Evolutionary conservation across 2,888 invertebrate genomes (phyloP), one percentile per base, ranked within the genome.

Genomic region (Drosophila heteroneura): DNA sequence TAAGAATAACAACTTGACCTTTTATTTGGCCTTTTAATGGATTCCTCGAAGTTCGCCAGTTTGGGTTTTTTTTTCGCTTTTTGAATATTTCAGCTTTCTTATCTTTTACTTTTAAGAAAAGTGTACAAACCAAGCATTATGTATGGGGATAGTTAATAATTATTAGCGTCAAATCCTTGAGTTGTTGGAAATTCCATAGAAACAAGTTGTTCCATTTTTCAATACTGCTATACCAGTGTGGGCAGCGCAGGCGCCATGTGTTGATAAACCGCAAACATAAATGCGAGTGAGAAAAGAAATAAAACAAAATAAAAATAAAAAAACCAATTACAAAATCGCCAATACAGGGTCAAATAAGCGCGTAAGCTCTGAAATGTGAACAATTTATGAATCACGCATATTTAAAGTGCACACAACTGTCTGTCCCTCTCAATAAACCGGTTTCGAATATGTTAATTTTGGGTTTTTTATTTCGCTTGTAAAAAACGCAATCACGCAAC

Each of bases 261-360:
- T 65, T 73, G 53, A 66, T 66, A 52, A 65, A 41, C 51, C 22
- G 61, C 52, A 71, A 71, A 61, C 71, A 69, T 41, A 32, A 51
- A 77, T 67, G 44, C 56, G 58, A 37, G 30, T 28, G 44, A 22
- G 47, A 67, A 53, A 58, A 37, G 54, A 58, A 35, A 32, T 22
- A 22, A 44, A 44, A 22, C 22, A 9, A 4, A 16, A 7, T 14
- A 35, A 35, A 59, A n/a, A 10, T 28, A 30, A 53, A 53, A 65
- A 74, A 70, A 53, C 63, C 81, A 83, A 86, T 85, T 85, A 84
- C 85, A 84, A 85, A 85, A 85, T 87, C 83, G 74, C 69, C 75
- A 74, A 77, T 67, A 83, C 89, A 88, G 89, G 90, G 90, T 89
- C 83, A 89, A 74, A 64, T 74, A 74, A 78, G 64, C 73, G 77